These are phyloP conservation scores for Drosophila lacertosa DNA, from an alignment of 1,140 invertebrate genomes.

Conservation along the genomic window DNA sequence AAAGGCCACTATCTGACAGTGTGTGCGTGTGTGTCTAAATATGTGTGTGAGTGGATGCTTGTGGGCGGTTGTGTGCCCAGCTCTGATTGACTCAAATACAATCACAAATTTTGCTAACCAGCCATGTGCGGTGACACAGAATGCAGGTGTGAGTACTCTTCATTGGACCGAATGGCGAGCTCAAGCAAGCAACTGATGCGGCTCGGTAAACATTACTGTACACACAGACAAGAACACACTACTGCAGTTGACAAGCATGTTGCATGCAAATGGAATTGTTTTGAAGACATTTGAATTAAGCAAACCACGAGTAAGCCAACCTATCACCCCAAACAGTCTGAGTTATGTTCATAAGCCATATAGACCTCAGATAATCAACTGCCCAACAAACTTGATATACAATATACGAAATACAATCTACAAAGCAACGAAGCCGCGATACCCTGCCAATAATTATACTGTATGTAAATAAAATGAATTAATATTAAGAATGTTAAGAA, in stretches of 20 bases:
- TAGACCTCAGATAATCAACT: background rate
- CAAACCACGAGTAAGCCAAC: slow-evolving; percentile 38
- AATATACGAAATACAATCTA: too few species aligned
- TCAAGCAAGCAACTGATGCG: slow-evolving; percentile 24
- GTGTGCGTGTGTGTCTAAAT: background rate
- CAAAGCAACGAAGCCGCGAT: too few species aligned
- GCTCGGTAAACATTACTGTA: slow-evolving; percentile 39
- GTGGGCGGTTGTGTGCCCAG: slow-evolving; percentile 6
- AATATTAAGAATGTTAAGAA: too few species aligned
- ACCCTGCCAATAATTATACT: too few species aligned
- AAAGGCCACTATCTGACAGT: background rate
- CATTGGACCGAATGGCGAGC: too few species aligned
- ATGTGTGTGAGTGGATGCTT: slow-evolving; percentile 10
- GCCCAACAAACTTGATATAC: too few species aligned
- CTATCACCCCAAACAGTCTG: slow-evolving; percentile 5
- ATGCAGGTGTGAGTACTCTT: slow-evolving; percentile 2
- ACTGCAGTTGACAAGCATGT: slow-evolving; percentile 46
- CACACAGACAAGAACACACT: slow-evolving; percentile 4
- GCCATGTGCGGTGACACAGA: slow-evolving; percentile 44
- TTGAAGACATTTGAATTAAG: slow-evolving; percentile 74
- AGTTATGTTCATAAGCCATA: background rate
- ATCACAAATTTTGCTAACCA: slow-evolving; percentile 51
- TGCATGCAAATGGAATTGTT: slow-evolving; percentile 59
- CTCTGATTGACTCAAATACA: slow-evolving; percentile 61
- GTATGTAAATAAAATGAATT: too few species aligned